Evolutionary conservation across 2,888 invertebrate genomes (phyloP).

Genomic region (Lamellibrachia satsuma): DNA sequence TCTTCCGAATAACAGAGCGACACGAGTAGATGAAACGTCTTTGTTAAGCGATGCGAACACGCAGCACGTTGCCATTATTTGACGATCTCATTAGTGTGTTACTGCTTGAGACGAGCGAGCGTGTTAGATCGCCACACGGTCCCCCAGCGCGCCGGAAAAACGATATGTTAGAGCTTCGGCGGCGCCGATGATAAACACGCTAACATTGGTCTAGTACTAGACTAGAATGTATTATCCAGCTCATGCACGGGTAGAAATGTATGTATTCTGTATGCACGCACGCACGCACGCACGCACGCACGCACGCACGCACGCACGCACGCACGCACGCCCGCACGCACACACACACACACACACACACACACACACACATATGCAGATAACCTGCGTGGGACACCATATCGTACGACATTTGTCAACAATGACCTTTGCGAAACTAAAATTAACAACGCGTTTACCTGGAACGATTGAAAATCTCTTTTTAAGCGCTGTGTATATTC

Average conservation of each 20-base stretch:
- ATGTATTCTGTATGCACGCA: not conserved
- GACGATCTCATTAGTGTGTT: not conserved
- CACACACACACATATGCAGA: too few relatives aligned
- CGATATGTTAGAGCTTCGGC: not conserved
- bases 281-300: not conserved
- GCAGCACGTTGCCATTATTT: not conserved
- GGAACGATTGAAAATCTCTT: not conserved
- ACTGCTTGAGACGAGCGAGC: not conserved
- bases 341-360: too few relatives aligned
- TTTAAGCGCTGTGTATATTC: not conserved
- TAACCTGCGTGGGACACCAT: not conserved
- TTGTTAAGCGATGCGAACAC: not conserved
- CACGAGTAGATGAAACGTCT: not conserved
- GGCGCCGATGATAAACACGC: not conserved
- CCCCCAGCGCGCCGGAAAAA: not conserved
- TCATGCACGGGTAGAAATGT: not conserved
- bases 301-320: not conserved
- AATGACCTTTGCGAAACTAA: slow-evolving; percentile 9
- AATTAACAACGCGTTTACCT: not conserved
- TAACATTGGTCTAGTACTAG: not conserved
- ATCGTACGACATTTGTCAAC: not conserved
- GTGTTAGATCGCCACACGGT: not conserved
- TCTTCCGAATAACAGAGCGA: not conserved
- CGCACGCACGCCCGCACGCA: too few relatives aligned
- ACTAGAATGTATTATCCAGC: too few relatives aligned